Evolutionary conservation across 2,113 vertebrate genomes (phyloP).

Genomic region (Sarotherodon lohbergeri): DNA sequence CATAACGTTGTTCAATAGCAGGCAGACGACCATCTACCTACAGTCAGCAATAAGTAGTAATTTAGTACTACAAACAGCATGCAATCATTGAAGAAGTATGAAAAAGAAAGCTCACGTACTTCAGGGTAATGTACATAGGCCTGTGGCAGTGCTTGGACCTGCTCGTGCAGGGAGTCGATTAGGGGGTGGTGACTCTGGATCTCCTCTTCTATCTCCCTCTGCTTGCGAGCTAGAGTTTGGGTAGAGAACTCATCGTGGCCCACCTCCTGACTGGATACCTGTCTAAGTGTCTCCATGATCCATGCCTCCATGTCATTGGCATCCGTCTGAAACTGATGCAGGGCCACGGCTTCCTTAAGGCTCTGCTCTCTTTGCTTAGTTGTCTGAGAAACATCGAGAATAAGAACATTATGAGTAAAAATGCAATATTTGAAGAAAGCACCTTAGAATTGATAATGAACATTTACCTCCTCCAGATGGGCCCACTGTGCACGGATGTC

Average conservation of each 20-base stretch:
- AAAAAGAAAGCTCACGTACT: conserved; percentile 37
- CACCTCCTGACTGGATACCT: conserved; percentile 84
- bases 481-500: conserved; percentile 83
- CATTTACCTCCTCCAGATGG: conserved; percentile 76
- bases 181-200: conserved; percentile 79
- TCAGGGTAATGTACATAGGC: conserved; percentile 56
- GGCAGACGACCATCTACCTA: conserved; percentile 77
- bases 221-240: conserved; percentile 83
- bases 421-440: background rate
- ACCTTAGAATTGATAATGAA: background rate
- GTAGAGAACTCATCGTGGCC: conserved; percentile 92
- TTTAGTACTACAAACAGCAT: background rate
- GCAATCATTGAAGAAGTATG: background rate
- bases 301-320: conserved; percentile 86
- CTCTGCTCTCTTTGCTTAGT: conserved; percentile 76
- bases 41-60: background rate
- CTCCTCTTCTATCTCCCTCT: conserved; percentile 89
- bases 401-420: background rate
- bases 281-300: conserved; percentile 81
- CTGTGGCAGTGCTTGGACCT: conserved; percentile 71
- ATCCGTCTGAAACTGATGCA: conserved; percentile 89
- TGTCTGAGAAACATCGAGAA: conserved; percentile 37
- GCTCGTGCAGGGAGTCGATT: conserved; percentile 83
- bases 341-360: conserved; percentile 78
- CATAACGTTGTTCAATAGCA: conserved; percentile 79